Conservation (phyloP, 1,140 invertebrate species). For the Drosophila chauvacae region DNA sequence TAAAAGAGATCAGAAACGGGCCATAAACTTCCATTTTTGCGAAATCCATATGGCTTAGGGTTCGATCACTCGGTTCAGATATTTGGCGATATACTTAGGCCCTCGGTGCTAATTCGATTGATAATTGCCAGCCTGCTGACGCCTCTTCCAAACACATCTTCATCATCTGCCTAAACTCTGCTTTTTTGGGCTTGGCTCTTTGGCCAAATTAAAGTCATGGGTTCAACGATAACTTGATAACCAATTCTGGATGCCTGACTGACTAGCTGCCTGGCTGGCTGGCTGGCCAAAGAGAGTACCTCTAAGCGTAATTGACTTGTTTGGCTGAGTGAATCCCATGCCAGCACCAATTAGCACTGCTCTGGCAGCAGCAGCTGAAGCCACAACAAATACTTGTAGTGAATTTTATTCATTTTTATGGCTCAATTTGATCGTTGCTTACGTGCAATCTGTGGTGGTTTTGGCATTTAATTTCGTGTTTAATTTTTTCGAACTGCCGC, state of each 20-base stretch:
- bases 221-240: constrained; percentile 27
- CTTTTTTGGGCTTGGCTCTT: constrained; percentile 19
- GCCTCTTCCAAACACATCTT: constrained; percentile 26
- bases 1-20: constrained; percentile 1
- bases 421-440: constrained; percentile 59
- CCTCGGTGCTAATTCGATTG: constrained; percentile 19
- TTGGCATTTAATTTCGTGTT: constrained; percentile 29
- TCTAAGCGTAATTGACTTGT: constrained; percentile 69
- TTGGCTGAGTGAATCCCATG: constrained; percentile 63
- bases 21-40: constrained; percentile 1
- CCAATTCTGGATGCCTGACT: constrained; percentile 9
- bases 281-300: constrained; percentile 8
- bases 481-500: constrained; percentile 20
- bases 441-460: constrained; percentile 42
- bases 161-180: constrained; percentile 19
- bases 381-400: constrained; percentile 26
- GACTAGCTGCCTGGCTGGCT: not conserved
- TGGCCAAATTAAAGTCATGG: constrained; percentile 72
- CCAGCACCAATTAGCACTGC: constrained; percentile 68
- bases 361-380: constrained; percentile 18
- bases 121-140: constrained; percentile 25
- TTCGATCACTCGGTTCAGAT: constrained; percentile 15
- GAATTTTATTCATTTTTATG: constrained; percentile 58
- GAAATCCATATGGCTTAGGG: constrained; percentile 30
- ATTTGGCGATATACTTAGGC: constrained; percentile 32